These are phyloP conservation scores for Podabrus alpinus DNA, from an alignment of 2,888 invertebrate species.

Conservation along the genomic window DNA sequence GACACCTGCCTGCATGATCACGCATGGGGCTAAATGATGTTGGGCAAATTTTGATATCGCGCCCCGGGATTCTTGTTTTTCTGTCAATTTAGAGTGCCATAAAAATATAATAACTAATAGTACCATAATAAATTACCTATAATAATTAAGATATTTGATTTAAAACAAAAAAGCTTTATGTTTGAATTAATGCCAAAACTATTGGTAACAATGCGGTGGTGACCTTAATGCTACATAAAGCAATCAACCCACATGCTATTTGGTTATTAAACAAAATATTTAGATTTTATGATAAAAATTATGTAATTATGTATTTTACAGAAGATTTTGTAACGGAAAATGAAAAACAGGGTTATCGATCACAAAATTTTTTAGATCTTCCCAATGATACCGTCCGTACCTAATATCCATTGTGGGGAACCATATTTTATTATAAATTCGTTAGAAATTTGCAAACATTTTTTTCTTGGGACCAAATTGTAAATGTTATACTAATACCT, in stretches of 20 bases:
- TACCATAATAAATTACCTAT: slow-evolving; percentile 11
- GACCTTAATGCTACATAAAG: background rate
- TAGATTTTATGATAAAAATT: background rate
- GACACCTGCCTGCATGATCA: slow-evolving; percentile 44
- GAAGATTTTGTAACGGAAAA: background rate
- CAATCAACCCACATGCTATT: background rate
- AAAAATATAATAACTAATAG: slow-evolving; percentile 43
- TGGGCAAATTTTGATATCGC: slow-evolving; percentile 42
- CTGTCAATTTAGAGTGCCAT: slow-evolving; percentile 51
- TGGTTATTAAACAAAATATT: background rate
- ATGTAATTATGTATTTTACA: background rate
- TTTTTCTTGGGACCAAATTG: no score
- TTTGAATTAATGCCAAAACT: background rate
- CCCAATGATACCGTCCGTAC: background rate
- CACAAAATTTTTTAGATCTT: background rate
- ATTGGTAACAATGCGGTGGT: background rate
- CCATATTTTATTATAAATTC: background rate
- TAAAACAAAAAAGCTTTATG: background rate
- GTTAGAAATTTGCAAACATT: no score
- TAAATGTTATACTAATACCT: no score
- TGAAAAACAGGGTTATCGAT: background rate
- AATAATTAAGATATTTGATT: slow-evolving; percentile 18
- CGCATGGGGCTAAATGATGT: slow-evolving; percentile 45
- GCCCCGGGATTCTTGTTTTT: slow-evolving; percentile 50
- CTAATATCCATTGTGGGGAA: background rate